phyloP scores from a whole-genome alignment of 2,797 vertebrate genomes.

The Melanotaenia boesemani region DNA sequence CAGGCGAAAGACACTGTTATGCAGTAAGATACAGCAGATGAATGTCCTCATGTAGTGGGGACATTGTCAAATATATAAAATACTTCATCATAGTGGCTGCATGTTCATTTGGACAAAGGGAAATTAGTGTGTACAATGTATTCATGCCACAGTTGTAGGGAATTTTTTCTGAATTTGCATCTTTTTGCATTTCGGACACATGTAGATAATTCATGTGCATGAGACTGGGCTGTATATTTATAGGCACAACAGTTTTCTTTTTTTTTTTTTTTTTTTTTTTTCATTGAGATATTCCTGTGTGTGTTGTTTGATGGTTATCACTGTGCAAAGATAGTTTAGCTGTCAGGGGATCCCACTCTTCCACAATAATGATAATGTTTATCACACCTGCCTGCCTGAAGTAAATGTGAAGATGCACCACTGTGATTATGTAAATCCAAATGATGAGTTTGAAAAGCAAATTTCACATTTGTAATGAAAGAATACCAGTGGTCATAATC shows the following conservation, averaged over 20 bases:
- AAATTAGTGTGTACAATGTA: too few relatives aligned
- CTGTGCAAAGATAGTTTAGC: slow-evolving; percentile 6
- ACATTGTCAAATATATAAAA: too few relatives aligned
- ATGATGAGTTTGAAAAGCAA: slow-evolving; percentile 18
- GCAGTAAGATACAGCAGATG: too few relatives aligned
- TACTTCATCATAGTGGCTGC: too few relatives aligned
- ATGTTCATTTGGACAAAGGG: too few relatives aligned
- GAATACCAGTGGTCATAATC: neutral
- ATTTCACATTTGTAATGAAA: slow-evolving; percentile 27
- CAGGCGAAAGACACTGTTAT: too few relatives aligned
- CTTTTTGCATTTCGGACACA: too few relatives aligned
- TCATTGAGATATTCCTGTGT: neutral
- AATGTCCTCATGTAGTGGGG: too few relatives aligned
- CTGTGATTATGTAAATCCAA: slow-evolving; percentile 51
- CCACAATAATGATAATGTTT: slow-evolving; percentile 47
- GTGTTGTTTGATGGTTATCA: slow-evolving; percentile 14
- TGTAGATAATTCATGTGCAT: too few relatives aligned
- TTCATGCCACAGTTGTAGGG: too few relatives aligned
- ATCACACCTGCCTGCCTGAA: slow-evolving; percentile 26
- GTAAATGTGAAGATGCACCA: slow-evolving; percentile 41
- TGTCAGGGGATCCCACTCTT: slow-evolving; percentile 29
- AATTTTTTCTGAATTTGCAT: too few relatives aligned
- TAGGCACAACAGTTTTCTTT: neutral
- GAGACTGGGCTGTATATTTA: too few relatives aligned
- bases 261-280: slow-evolving; percentile 30